These are phyloP conservation scores for Leptobrachium leishanense DNA, from an alignment of 2,113 vertebrate species.

Conservation along the genomic window DNA sequence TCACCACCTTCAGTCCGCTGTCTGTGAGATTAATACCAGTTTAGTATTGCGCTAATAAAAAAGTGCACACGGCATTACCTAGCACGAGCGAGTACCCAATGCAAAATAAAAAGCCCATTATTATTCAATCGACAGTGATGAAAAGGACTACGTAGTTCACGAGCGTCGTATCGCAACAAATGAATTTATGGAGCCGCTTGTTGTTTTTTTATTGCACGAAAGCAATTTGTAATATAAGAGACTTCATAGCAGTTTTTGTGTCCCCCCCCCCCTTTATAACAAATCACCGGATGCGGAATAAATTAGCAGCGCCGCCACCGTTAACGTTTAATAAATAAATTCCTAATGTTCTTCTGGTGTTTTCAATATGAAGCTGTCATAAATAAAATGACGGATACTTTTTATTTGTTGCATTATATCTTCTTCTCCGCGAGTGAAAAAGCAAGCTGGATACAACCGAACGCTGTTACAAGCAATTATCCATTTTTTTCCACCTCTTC, in stretches of 20 bases:
- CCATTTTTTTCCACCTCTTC: background rate
- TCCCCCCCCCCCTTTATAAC: background rate
- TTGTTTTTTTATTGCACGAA: background rate
- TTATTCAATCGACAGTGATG: too few species aligned
- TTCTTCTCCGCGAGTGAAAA: background rate
- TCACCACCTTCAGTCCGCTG: too few species aligned
- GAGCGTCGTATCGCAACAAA: too few species aligned
- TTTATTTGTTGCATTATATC: slow-evolving; percentile 1
- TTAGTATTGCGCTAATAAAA: too few species aligned
- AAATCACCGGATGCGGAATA: slow-evolving; percentile 3
- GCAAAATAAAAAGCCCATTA: too few species aligned
- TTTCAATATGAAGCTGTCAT: slow-evolving; percentile 1
- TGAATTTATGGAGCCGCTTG: background rate
- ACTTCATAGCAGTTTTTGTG: background rate
- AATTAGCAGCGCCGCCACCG: slow-evolving; percentile 1
- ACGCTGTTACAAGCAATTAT: background rate
- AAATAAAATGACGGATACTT: background rate
- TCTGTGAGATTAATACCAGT: too few species aligned
- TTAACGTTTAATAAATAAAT: slow-evolving; percentile 23
- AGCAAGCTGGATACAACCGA: background rate
- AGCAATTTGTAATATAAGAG: background rate
- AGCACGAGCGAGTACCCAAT: too few species aligned
- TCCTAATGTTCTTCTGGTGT: slow-evolving; percentile 7
- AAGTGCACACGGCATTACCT: too few species aligned
- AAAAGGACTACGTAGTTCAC: too few species aligned